Percentiles rank a stretch among this genome's conserved stretches.
These are phyloP conservation scores for Proales similis DNA, from an alignment of 1,140 invertebrate species.

Conservation along the genomic window DNA sequence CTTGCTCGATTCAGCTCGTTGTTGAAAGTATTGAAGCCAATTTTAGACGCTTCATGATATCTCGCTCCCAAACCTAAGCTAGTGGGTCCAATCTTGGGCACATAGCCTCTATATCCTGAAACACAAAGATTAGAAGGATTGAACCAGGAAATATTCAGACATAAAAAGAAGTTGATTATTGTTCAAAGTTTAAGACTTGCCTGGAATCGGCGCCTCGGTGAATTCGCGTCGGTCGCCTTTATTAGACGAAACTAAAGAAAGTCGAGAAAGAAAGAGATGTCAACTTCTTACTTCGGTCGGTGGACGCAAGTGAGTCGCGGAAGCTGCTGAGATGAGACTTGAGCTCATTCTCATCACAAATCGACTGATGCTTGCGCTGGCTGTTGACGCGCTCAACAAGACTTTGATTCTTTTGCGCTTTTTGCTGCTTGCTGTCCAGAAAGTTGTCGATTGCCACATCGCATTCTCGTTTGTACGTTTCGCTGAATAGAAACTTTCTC, in stretches of 20 bases:
- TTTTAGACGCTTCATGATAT: conserved; percentile 47
- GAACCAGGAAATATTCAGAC: no score
- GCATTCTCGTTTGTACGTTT: conserved; percentile 50
- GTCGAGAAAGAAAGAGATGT: neutral
- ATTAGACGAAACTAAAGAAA: neutral
- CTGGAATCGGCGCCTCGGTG: conserved; percentile 51
- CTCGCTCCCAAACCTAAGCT: conserved; percentile 48
- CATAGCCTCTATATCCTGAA: conserved; percentile 50
- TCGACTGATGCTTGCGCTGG: conserved; percentile 44
- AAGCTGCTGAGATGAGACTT: no score
- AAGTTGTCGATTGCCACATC: conserved; percentile 48
- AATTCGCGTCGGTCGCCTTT: conserved; percentile 39
- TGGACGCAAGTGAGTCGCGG: neutral
- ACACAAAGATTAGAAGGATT: no score
- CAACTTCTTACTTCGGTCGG: no score
- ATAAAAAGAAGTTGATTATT: no score
- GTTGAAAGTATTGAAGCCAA: conserved; percentile 46
- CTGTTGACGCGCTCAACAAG: conserved; percentile 42
- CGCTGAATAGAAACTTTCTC: conserved; percentile 48
- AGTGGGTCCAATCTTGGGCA: conserved; percentile 49
- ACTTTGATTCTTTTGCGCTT: conserved; percentile 43
- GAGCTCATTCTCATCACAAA: conserved; percentile 46
- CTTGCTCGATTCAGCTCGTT: conserved; percentile 34
- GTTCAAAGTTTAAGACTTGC: no score
- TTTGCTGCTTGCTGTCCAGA: conserved; percentile 43